These are phyloP conservation scores for Selenia dentaria DNA, from an alignment of 2,888 invertebrate species.

Conservation along the genomic window DNA sequence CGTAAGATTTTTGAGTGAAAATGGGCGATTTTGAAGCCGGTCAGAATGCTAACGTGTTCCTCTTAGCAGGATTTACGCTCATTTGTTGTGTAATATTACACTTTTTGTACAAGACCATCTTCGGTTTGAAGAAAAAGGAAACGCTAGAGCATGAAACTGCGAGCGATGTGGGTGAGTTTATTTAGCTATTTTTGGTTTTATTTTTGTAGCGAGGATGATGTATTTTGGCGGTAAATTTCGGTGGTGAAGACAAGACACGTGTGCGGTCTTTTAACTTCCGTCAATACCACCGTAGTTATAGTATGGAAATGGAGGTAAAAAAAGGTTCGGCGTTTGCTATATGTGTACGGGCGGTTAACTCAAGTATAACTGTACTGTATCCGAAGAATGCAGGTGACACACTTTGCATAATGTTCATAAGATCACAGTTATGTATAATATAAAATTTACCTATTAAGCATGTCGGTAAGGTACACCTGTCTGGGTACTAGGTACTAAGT, in stretches of 20 bases:
- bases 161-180: constrained; percentile 67
- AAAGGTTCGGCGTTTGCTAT: constrained; percentile 34
- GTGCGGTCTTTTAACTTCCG: constrained; percentile 21
- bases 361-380: constrained; percentile 53
- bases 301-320: neutral
- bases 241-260: constrained; percentile 18
- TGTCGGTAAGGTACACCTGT: too few relatives aligned
- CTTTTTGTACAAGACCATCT: constrained; percentile 66
- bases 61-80: constrained; percentile 58
- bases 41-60: constrained; percentile 55
- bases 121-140: constrained; percentile 66
- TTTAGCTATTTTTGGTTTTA: constrained; percentile 8
- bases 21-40: constrained; percentile 72
- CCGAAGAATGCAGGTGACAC: constrained; percentile 53
- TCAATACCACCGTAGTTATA: constrained; percentile 13
- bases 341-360: constrained; percentile 36
- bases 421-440: constrained; percentile 1
- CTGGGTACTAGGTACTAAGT: too few relatives aligned
- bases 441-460: too few relatives aligned
- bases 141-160: constrained; percentile 61
- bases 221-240: neutral
- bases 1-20: constrained; percentile 70
- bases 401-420: constrained; percentile 39
- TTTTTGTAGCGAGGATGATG: constrained; percentile 2
- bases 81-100: constrained; percentile 65